Base-by-base conservation (phyloP, 2,113 vertebrate genomes). In the Nannospalax galili region DNA sequence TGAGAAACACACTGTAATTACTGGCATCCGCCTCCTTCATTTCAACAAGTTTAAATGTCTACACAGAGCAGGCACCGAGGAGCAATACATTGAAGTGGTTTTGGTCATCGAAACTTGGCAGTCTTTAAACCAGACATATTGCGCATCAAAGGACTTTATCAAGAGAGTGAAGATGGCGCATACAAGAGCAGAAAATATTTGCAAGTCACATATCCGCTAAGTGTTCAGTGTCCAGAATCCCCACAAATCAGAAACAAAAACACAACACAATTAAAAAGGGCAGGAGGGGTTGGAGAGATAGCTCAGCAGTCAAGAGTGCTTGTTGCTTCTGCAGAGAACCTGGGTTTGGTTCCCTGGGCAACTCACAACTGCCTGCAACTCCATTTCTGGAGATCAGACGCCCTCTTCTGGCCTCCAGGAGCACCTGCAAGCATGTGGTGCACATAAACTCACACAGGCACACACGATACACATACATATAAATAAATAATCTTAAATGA, bases 1-100 rank as follows among this genome's bases (percentile, higher is more conserved):
- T 26, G 42, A 77, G 60, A 8, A 19, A 7, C 1, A 24, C 42
- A 20, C 45, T 11, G 14, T 0, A 16, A 35, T 35, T 56, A 2
- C 52, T 0, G 1, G 82, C 2, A 5, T 2, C 65, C 32, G 9
- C 17, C 48, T 60, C 32, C 45, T 1, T 42, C 17, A 56, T 24
- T 9, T 45, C 65, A 74, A 3, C 30, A 56, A 35, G 24, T 11
- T 30, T 58, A 26, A 22, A 60, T 5, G 32, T 35, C 78, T 72
- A 5, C 28, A 1, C 0, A 3, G 32, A 37, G 40, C 72, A 32
- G 35, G 58, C 1, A 16, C 40, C n/a, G 28, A 74, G 69, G 40
- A 37, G 14, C 11, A 28, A 17, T 17, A 45, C 3, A 0, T 4
- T 37, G 11, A 69, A 17, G 37, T 35, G 12, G 17, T 12, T 84